Evolutionary conservation across 2,888 invertebrate species (phyloP).

Genomic region (Tryphoninae sp.): DNA sequence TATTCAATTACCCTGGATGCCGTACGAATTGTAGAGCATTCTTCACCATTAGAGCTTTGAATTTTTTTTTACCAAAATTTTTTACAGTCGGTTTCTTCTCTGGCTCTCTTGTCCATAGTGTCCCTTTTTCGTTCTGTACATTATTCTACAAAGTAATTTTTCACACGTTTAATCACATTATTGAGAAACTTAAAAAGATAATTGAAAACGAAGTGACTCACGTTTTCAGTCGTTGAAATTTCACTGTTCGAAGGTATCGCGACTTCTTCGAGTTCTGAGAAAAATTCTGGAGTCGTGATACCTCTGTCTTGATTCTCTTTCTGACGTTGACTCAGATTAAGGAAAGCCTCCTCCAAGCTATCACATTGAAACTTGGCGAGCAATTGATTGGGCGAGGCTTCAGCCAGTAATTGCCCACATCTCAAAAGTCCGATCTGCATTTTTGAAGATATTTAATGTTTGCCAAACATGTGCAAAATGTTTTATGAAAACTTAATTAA

Average conservation of each 20-base stretch:
- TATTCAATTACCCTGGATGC: slow-evolving; percentile 85
- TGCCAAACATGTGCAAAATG: not conserved
- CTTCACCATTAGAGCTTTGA: slow-evolving; percentile 87
- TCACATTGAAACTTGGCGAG: slow-evolving; percentile 87
- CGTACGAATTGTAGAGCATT: slow-evolving; percentile 87
- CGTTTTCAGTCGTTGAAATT: slow-evolving; percentile 38
- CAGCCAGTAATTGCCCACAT: slow-evolving; percentile 92
- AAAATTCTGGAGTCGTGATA: slow-evolving; percentile 51
- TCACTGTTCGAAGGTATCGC: slow-evolving; percentile 42
- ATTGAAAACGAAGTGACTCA: slow-evolving; percentile 19
- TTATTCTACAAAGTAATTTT: slow-evolving; percentile 64
- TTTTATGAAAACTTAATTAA: not conserved
- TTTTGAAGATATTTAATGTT: slow-evolving; percentile 1
- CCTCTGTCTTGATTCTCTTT: slow-evolving; percentile 77
- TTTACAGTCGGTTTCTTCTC: slow-evolving; percentile 20
- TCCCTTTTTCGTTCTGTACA: slow-evolving; percentile 65
- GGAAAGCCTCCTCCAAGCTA: slow-evolving; percentile 93
- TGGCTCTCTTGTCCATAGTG: slow-evolving; percentile 39
- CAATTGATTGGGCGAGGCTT: slow-evolving; percentile 90
- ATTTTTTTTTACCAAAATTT: slow-evolving; percentile 70
- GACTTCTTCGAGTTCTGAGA: slow-evolving; percentile 64
- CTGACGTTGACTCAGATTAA: slow-evolving; percentile 88
- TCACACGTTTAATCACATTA: not conserved
- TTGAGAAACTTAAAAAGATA: slow-evolving; percentile 24
- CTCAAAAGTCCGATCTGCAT: slow-evolving; percentile 94